phyloP scores from a whole-genome alignment of 37 sponge, comb jelly and placozoan genomes.

The Amphimedon queenslandica region DNA sequence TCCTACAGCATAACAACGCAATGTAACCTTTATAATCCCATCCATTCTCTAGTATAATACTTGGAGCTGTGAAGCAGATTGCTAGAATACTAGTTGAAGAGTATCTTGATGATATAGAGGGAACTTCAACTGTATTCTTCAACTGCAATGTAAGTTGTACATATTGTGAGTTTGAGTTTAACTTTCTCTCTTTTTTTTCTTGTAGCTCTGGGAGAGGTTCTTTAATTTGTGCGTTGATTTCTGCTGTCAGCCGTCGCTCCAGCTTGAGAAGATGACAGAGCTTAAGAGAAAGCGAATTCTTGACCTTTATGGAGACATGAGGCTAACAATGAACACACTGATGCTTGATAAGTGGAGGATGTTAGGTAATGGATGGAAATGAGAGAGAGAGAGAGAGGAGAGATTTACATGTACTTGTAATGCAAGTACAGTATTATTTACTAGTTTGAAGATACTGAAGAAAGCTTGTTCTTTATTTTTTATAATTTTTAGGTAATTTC shows the following conservation, averaged over 20 bases:
- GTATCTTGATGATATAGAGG: slow-evolving; percentile 45
- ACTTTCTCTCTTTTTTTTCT: not conserved
- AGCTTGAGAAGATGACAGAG: slow-evolving; percentile 67
- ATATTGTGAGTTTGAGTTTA: not conserved
- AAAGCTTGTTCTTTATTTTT: too few species aligned
- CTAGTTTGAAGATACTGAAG: too few species aligned
- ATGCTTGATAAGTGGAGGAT: slow-evolving; percentile 73
- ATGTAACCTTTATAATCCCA: too few species aligned
- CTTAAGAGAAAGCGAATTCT: slow-evolving; percentile 49
- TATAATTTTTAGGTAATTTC: slow-evolving; percentile 41
- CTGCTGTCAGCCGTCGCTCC: slow-evolving; percentile 63
- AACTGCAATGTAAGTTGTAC: slow-evolving; percentile 42
- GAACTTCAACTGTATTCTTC: slow-evolving; percentile 25
- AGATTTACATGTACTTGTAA: not conserved
- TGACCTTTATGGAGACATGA: slow-evolving; percentile 86
- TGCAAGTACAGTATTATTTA: too few species aligned
- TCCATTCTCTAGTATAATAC: slow-evolving; percentile 43
- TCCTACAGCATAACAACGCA: too few species aligned
- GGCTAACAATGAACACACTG: slow-evolving; percentile 74
- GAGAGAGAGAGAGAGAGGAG: too few species aligned
- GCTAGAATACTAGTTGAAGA: slow-evolving; percentile 52
- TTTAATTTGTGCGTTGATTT: slow-evolving; percentile 73
- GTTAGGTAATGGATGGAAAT: slow-evolving; percentile 33
- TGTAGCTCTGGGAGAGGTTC: slow-evolving; percentile 79
- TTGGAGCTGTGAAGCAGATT: slow-evolving; percentile 30